Base-by-base conservation (phyloP, 2,888 invertebrate genomes). In the Gryllus longicercus region DNA sequence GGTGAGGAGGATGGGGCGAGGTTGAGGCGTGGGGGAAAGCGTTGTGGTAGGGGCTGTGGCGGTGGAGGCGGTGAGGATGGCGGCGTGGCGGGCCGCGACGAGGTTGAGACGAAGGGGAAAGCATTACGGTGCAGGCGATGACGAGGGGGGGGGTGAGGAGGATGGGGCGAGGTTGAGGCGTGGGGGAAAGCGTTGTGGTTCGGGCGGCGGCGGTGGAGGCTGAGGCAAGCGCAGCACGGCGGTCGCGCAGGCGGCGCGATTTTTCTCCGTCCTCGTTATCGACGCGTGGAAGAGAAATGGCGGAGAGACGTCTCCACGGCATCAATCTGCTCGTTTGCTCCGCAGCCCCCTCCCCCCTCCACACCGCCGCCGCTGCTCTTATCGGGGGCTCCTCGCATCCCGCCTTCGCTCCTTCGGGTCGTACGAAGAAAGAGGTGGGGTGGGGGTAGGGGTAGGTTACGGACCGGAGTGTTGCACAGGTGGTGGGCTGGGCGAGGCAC, bases 201-300 rank as follows among this genome's bases (percentile, higher is more conserved):
- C 8, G 38, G 38, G 5, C 8, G 5, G 38, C 5, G 38, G 38
- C 8, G 38, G 8, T 1, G 38, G 8, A 5, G 63, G n/a, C 16
- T 5, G 16, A 5, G 63, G 38, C 38, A 63, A 63, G 63, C 63
- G n/a, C 63, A 11, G 0, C 14, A 8, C 63, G 16, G 63, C 63
- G 16, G n/a, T n/a, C 38, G 38, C 8, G 38, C 8, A 38, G 38
- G 38, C 63, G 10, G 16, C n/a, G 63, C 63, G 63, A 63, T 63
- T 63, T 63, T 63, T 63, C 63, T 63, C 63, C 63, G 63, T n/a
- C 63, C n/a, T 63, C 63, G 63, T 63, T 63, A 63, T 63, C 63
- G 63, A 63, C 63, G 63, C 63, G 14, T 16, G 63, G 63, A 63
- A 63, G 63, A 63, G 63, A 63, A 63, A 63, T 63, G 63, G 63